These are phyloP conservation scores for Dendrocopos noguchii DNA, from an alignment of 2,113 vertebrate species.

Conservation along the genomic window DNA sequence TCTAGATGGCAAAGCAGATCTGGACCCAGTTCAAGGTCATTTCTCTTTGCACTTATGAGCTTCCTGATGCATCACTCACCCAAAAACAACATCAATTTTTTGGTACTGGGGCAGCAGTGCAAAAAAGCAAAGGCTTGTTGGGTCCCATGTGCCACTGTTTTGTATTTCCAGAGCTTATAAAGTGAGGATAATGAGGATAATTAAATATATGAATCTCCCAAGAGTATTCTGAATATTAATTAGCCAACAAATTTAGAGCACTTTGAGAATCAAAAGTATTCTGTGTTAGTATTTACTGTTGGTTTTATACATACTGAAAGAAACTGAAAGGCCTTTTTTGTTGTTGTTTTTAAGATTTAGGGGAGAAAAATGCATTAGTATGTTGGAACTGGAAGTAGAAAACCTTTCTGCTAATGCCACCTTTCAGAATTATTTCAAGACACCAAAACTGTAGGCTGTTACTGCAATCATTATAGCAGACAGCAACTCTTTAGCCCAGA, in stretches of 20 bases:
- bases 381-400: neutral
- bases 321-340: neutral
- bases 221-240: constrained; percentile 32
- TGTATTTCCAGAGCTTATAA: constrained; percentile 12
- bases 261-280: neutral
- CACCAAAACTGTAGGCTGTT: neutral
- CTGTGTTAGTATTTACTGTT: neutral
- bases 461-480: neutral
- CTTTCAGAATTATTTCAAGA: constrained; percentile 23
- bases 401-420: neutral
- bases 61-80: neutral
- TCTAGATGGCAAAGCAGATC: neutral
- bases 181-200: constrained; percentile 11
- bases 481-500: neutral
- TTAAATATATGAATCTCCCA: constrained; percentile 21
- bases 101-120: neutral
- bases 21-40: neutral
- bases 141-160: neutral
- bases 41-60: neutral
- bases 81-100: neutral
- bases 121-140: neutral
- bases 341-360: neutral
- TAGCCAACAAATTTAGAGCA: constrained; percentile 24
- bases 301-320: neutral
- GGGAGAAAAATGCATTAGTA: neutral